These are phyloP conservation scores for Cromileptes altivelis DNA, from an alignment of 2,113 vertebrate species.

Conservation along the genomic window DNA sequence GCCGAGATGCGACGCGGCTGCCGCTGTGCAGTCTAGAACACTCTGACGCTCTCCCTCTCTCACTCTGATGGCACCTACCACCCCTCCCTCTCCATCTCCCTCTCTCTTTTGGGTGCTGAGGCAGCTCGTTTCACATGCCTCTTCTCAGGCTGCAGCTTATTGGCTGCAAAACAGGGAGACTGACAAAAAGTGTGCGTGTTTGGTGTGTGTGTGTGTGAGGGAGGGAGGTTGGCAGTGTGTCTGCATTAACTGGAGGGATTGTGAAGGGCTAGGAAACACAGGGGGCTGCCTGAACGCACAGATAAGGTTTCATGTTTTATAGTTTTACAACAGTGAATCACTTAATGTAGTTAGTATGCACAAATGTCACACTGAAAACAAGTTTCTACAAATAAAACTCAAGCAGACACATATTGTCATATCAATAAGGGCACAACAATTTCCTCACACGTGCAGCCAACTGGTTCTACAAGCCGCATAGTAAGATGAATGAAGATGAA, in stretches of 20 bases:
- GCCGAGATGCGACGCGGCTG: conserved; percentile 52
- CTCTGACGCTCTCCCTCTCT: conserved; percentile 60
- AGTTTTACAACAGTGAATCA: not conserved
- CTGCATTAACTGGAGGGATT: conserved; percentile 11
- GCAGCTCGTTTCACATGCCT: conserved; percentile 80
- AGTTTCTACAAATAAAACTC: not conserved
- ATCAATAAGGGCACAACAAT: not conserved
- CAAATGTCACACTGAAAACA: not conserved
- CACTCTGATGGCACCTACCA: conserved; percentile 42
- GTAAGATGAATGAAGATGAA: not conserved
- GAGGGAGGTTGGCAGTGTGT: conserved; percentile 9
- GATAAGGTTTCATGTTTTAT: not conserved
- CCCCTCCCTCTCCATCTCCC: conserved; percentile 52
- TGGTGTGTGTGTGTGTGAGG: not conserved
- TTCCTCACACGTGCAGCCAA: no score
- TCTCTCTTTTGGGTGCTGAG: conserved; percentile 76
- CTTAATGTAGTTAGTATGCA: not conserved
- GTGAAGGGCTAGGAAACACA: not conserved
- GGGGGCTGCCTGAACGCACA: not conserved
- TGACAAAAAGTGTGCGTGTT: conserved; percentile 10
- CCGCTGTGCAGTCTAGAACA: conserved; percentile 60
- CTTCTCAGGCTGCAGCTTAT: conserved; percentile 74
- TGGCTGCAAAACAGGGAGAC: conserved; percentile 71
- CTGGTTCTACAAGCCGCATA: no score
- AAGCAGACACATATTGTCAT: not conserved